phyloP scores from a whole-genome alignment of 2,113 vertebrate genomes.

The Entelurus aequoreus region DNA sequence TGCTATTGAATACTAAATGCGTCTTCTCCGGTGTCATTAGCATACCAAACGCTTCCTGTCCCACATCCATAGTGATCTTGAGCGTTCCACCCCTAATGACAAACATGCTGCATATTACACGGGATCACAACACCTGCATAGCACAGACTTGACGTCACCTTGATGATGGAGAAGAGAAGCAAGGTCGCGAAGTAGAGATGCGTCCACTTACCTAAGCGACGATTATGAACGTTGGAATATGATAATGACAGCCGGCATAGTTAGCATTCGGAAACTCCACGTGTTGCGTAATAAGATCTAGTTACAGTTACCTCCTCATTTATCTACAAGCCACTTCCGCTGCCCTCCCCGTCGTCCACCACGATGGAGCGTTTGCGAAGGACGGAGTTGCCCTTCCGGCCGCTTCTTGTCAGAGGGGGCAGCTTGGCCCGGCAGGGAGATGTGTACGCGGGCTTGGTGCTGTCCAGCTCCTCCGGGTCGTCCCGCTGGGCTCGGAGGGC shows the following conservation, averaged over 20 bases:
- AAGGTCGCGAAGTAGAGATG: not conserved
- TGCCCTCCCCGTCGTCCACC: conserved; percentile 73
- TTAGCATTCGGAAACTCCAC: conserved; percentile 32
- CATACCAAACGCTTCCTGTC: conserved; percentile 10
- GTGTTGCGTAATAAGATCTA: conserved; percentile 25
- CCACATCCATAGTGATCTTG: conserved; percentile 38
- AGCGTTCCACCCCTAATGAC: conserved; percentile 20
- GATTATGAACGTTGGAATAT: not conserved
- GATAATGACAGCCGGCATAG: conserved; percentile 21
- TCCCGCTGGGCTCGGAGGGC: conserved; percentile 66
- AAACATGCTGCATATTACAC: conserved; percentile 31
- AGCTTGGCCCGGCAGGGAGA: conserved; percentile 59
- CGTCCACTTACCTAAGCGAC: not conserved
- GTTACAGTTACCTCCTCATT: not conserved
- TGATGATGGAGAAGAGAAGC: conserved; percentile 11
- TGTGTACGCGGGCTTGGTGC: conserved; percentile 72
- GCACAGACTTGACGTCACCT: conserved; percentile 21
- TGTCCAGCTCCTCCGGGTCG: conserved; percentile 69
- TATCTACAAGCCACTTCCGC: conserved; percentile 72
- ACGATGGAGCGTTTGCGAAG: conserved; percentile 69
- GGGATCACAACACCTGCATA: conserved; percentile 36
- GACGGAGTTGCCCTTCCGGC: conserved; percentile 47
- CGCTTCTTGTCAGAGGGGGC: conserved; percentile 38
- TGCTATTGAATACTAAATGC: conserved; percentile 24
- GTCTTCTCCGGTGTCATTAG: conserved; percentile 10